Base-by-base conservation (phyloP, 2,797 vertebrate genomes). In the Anableps anableps region DNA sequence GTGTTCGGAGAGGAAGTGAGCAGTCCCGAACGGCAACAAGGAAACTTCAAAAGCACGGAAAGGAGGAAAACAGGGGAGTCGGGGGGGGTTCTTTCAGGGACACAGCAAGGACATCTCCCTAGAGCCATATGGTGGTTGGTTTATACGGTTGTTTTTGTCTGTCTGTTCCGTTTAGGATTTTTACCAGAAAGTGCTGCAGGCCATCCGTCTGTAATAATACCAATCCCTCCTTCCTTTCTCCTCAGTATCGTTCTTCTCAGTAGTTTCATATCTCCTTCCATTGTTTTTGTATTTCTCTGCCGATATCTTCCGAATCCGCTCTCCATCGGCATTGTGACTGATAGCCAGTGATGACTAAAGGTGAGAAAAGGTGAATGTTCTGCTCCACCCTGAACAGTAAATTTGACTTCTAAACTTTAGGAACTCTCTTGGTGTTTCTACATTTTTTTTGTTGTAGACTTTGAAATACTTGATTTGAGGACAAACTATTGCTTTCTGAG, bases 41-140 rank as follows among this genome's bases (percentile, higher is more conserved):
- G 74, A 51, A 73, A 88, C 89, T 93, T 93, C 87, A 93, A 92
- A 93, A 70, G 72, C 80, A 58, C 11, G 31, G 36, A 53, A 85
- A 83, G 43, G 75, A 88, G 74, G 60, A 73, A 75, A 58, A 26
- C 5, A n/a, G 4, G 13, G 36, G 45, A 4, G 45, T 47, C 13
- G 47, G 38, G 23, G 8, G 72, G 38, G 17, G 55, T 58, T 13
- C 72, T 80, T 74, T 84, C 73, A 88, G 90, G 92, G 92, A 93
- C 92, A 79, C 75, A 77, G 82, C 89, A 94, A 94, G 93, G 93
- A 88, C 91, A 86, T 93, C 85, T 86, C 88, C 90, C 84, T 13
- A 29, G 75, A 93, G 90, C 86, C 87, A 87, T 90, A 89, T 88
- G 92, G 87, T 82, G 82, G 83, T 77, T 21, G 80, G 84, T 92